A percentile compares a stretch with the other conserved stretches of the same genome.
Conservation (phyloP, 2,797 vertebrate genomes). For the Acipenser oxyrinchus region DNA sequence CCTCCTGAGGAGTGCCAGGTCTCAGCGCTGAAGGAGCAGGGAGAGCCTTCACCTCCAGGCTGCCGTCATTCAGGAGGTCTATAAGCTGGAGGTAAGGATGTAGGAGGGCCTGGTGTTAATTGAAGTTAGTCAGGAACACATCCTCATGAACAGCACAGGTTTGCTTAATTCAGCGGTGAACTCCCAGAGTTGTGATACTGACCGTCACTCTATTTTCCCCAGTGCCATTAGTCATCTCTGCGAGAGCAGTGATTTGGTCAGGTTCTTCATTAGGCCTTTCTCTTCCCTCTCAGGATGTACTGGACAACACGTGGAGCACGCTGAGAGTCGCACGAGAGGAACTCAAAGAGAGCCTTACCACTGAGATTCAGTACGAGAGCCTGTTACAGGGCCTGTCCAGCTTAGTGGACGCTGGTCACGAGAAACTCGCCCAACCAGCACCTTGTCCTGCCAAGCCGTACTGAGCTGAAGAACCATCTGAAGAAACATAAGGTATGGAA, state of each 20-base stretch:
- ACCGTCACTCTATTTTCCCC: too few species aligned
- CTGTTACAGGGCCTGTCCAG: conserved; percentile 57
- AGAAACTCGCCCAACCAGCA: conserved; percentile 47
- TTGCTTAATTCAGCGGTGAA: too few species aligned
- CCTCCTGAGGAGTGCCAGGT: conserved; percentile 54
- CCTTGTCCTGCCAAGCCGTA: conserved; percentile 40
- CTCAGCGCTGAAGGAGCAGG: conserved; percentile 52
- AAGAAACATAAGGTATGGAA: conserved; percentile 63
- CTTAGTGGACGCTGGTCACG: conserved; percentile 54
- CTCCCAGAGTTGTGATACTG: too few species aligned
- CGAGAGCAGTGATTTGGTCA: too few species aligned
- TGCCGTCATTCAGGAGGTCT: conserved; percentile 52
- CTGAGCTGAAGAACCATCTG: conserved; percentile 53
- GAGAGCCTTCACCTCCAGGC: conserved; percentile 45
- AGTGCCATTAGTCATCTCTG: too few species aligned
- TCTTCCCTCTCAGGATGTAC: conserved; percentile 50
- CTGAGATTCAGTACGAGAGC: conserved; percentile 49
- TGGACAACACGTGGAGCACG: conserved; percentile 57
- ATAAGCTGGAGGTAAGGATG: conserved; percentile 65
- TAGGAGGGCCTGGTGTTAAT: background rate
- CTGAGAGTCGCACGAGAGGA: conserved; percentile 45
- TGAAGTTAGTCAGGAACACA: rapidly evolving
- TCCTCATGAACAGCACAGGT: too few species aligned
- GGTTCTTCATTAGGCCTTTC: background rate
- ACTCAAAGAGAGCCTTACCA: conserved; percentile 44